Evolutionary conservation across 2,113 vertebrate species (phyloP).

Genomic region (Corvus hawaiiensis): DNA sequence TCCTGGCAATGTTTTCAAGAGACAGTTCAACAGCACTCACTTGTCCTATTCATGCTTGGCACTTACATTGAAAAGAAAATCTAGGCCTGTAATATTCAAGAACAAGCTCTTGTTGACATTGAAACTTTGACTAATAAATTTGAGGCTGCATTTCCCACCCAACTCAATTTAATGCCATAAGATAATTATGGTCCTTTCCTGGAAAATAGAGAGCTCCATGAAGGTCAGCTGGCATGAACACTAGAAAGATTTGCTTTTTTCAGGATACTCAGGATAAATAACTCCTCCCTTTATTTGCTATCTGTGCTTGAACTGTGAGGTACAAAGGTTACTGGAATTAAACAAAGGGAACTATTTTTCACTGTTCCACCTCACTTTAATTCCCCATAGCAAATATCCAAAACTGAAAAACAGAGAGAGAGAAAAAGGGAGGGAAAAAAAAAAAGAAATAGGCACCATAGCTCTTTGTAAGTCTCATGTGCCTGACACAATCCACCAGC

Average conservation of each 20-base stretch:
- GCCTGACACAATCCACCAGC: neutral
- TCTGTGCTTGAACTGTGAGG: neutral
- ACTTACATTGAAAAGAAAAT: neutral
- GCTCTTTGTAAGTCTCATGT: neutral
- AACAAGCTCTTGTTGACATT: neutral
- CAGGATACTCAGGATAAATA: neutral
- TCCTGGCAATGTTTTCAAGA: neutral
- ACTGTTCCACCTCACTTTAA: neutral
- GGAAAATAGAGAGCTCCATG: neutral
- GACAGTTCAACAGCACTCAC: accelerated
- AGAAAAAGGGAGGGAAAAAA: neutral
- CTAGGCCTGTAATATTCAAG: neutral
- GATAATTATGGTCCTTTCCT: neutral
- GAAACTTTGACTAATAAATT: slow-evolving; percentile 18
- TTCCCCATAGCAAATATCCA: neutral
- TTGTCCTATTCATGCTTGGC: neutral
- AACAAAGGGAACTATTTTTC: neutral
- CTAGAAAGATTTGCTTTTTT: neutral
- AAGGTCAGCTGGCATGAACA: neutral
- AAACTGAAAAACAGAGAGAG: neutral
- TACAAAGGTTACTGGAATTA: neutral
- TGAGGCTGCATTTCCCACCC: neutral
- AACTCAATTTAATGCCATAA: neutral
- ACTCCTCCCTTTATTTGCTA: neutral
- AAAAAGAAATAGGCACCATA: no score